Base-by-base conservation (phyloP, 2,888 invertebrate genomes). In the Eudasyphora cyanicolor region DNA sequence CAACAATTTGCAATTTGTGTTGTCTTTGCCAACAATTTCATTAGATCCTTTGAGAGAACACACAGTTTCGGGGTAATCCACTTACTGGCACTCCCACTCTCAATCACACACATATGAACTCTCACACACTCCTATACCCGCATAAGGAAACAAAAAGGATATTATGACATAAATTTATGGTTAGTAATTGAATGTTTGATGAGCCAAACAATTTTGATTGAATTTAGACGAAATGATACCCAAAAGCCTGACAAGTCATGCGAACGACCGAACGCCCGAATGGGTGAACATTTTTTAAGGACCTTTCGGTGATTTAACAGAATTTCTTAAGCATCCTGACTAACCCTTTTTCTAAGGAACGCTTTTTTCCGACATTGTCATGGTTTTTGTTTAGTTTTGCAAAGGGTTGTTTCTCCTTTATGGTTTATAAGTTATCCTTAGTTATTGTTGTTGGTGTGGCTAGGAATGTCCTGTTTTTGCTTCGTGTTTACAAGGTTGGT, bases 161-260 rank as follows among this genome's bases (percentile, higher is more conserved):
- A 79, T 86, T 79, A 81, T 84, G 81, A 84, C 82, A 85, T 82
- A 85, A 87, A 89, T 89, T 87, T 88, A 89, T 89, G 86, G 88
- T 88, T 87, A 86, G 88, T 89, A 89, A 89, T 90, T 90, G 90
- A 88, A 88, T 90, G 90, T 88, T 89, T 90, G 90, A 90, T 90
- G 90, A 88, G 87, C 88, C 89, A 89, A 89, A 89, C 87, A 89
- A 89, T 90, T 90, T 90, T 90, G 90, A 90, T 90, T 90, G 90
- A 90, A 90, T 89, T 89, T 79, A 79, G 67, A 76, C 73, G 71
- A 81, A 81, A 78, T 81, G 69, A 74, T 76, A 42, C 83, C 76
- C 87, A 87, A 84, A 87, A 87, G 27, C 27, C 0, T 14, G 27
- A 19, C 12, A 35, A 62, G 87, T 32, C 32, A 8, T 6, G 32